Percentiles rank a stretch among this genome's conserved stretches.
phyloP scores from a whole-genome alignment of 2,888 invertebrate species.

The Byasa hedistus region DNA sequence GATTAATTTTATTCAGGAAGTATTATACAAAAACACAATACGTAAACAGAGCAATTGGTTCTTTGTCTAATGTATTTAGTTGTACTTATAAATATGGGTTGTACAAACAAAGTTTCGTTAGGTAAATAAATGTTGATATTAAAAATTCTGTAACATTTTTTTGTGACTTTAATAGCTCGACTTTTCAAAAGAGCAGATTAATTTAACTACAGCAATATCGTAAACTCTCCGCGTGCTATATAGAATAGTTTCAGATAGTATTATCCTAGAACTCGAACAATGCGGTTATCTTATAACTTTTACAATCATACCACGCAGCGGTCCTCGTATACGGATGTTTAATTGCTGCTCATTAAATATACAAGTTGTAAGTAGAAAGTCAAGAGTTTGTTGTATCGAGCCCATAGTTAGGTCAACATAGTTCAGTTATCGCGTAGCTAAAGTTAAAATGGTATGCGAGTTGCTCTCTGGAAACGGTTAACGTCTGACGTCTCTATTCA shows the following conservation, averaged over 20 bases:
- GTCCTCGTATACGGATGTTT: slow-evolving; percentile 35
- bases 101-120: background rate
- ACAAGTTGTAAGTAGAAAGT: slow-evolving; percentile 41
- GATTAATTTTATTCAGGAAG: slow-evolving; percentile 48
- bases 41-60: slow-evolving; percentile 8
- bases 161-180: slow-evolving; percentile 59
- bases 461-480: slow-evolving; percentile 67
- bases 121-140: slow-evolving; percentile 45
- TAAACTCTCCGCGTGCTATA: slow-evolving; percentile 50
- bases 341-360: slow-evolving; percentile 42
- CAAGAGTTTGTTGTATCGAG: slow-evolving; percentile 45
- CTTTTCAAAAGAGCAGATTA: slow-evolving; percentile 62
- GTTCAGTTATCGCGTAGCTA: slow-evolving; percentile 49
- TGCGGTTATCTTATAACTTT: slow-evolving; percentile 51
- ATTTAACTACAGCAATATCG: slow-evolving; percentile 61
- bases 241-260: slow-evolving; percentile 4
- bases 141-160: slow-evolving; percentile 56
- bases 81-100: background rate
- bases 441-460: slow-evolving; percentile 67
- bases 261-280: slow-evolving; percentile 51
- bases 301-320: slow-evolving; percentile 34
- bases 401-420: slow-evolving; percentile 51
- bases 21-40: slow-evolving; percentile 30
- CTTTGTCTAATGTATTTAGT: background rate
- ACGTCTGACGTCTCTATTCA: slow-evolving; percentile 73